These are phyloP conservation scores for Dinoponera quadriceps DNA, from an alignment of 1,140 invertebrate species.

Conservation along the genomic window DNA sequence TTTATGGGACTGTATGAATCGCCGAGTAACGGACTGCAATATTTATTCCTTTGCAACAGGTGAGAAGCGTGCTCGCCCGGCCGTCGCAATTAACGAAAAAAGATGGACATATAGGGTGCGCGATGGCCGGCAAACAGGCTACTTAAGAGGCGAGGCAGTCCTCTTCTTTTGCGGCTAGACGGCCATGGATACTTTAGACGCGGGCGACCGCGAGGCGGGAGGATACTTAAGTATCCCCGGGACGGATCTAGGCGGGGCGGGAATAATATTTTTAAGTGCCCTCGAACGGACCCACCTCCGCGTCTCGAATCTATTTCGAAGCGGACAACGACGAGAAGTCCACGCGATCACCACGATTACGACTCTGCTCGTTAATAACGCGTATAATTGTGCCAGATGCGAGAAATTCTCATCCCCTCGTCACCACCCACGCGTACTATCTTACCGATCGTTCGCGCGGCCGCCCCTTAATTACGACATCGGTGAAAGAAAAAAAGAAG, in stretches of 20 bases:
- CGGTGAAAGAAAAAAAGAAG: background rate
- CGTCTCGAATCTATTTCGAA: background rate
- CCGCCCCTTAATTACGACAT: slow-evolving; percentile 25
- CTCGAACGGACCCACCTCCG: slow-evolving; percentile 14
- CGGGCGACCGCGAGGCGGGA: slow-evolving; percentile 13
- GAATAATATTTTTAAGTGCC: slow-evolving; percentile 72
- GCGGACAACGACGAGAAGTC: slow-evolving; percentile 18
- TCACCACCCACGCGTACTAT: background rate
- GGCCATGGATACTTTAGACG: slow-evolving; percentile 6
- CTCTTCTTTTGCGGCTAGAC: slow-evolving; percentile 42
- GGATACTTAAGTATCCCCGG: slow-evolving; percentile 53
- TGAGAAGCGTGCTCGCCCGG: slow-evolving; percentile 68
- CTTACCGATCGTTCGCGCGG: background rate
- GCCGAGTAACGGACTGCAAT: slow-evolving; percentile 52
- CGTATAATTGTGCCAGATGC: slow-evolving; percentile 52
- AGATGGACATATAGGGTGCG: background rate
- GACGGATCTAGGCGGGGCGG: slow-evolving; percentile 64
- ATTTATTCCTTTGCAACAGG: slow-evolving; percentile 75
- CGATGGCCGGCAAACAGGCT: slow-evolving; percentile 52
- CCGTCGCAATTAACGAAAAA: slow-evolving; percentile 65
- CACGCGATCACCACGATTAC: slow-evolving; percentile 32
- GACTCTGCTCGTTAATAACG: slow-evolving; percentile 63
- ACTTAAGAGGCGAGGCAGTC: slow-evolving; percentile 61
- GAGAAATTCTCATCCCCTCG: slow-evolving; percentile 8
- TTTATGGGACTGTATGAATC: slow-evolving; percentile 69